These are phyloP conservation scores for Apis cerana DNA, from an alignment of 1,140 invertebrate genomes.

Conservation along the genomic window DNA sequence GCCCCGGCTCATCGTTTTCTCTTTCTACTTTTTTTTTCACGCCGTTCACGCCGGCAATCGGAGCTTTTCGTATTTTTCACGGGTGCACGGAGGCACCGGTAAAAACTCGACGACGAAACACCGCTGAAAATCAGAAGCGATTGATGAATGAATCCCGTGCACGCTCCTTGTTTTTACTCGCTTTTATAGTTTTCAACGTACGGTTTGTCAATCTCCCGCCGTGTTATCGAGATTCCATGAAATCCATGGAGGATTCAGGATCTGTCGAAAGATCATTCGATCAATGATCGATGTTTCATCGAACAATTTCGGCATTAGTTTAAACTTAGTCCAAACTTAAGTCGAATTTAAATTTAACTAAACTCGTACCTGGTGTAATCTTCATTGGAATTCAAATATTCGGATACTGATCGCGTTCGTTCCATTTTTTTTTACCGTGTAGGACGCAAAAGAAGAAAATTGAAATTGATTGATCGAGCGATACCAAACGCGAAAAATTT, in stretches of 20 bases:
- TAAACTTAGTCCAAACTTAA: too few species aligned
- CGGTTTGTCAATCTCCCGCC: neutral
- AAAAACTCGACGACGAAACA: constrained; percentile 49
- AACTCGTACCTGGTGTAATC: too few species aligned
- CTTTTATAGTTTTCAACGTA: constrained; percentile 31
- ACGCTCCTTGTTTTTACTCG: constrained; percentile 36
- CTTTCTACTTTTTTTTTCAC: constrained; percentile 9
- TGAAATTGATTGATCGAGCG: constrained; percentile 20
- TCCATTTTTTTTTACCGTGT: neutral
- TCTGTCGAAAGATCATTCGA: too few species aligned
- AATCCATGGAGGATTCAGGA: neutral
- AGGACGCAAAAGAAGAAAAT: constrained; percentile 22
- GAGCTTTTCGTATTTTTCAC: constrained; percentile 57
- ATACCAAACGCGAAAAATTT: constrained; percentile 7
- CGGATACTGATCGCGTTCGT: neutral
- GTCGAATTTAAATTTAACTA: too few species aligned
- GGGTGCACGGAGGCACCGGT: constrained; percentile 32
- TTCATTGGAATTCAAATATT: too few species aligned
- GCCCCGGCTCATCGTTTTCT: constrained; percentile 43
- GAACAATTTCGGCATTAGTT: too few species aligned
- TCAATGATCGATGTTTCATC: too few species aligned
- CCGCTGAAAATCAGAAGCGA: constrained; percentile 57
- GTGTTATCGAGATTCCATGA: constrained; percentile 4
- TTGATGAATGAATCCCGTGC: constrained; percentile 62
- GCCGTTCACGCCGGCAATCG: neutral